Percentiles rank a stretch among this genome's conserved stretches.
phyloP scores from a whole-genome alignment of 2,888 invertebrate genomes.

The Drosophila fungiperda region DNA sequence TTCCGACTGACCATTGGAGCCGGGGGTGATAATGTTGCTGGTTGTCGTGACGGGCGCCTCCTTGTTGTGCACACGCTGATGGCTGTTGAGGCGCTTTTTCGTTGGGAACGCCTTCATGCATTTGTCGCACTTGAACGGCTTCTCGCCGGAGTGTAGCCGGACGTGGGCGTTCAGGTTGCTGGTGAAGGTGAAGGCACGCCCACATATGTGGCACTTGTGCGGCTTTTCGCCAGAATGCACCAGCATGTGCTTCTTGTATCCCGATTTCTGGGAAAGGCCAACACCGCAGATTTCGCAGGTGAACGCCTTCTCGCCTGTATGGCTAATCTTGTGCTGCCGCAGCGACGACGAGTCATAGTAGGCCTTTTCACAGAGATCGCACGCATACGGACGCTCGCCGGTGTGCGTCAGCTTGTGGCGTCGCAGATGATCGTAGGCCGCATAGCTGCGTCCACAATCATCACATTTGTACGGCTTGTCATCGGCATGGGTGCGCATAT shows the following conservation, averaged over 20 bases:
- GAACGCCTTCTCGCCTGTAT: slow-evolving; percentile 84
- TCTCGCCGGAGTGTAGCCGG: slow-evolving; percentile 83
- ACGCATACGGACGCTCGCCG: slow-evolving; percentile 66
- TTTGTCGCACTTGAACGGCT: slow-evolving; percentile 80
- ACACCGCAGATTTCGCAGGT: slow-evolving; percentile 84
- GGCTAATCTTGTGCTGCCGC: slow-evolving; percentile 83
- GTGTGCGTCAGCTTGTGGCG: slow-evolving; percentile 70
- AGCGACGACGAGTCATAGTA: slow-evolving; percentile 84
- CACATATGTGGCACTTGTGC: slow-evolving; percentile 82
- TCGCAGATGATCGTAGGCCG: slow-evolving; percentile 63
- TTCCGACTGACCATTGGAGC: slow-evolving; percentile 41
- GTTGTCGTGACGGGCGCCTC: slow-evolving; percentile 70
- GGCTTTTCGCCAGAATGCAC: slow-evolving; percentile 84
- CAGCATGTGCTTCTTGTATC: slow-evolving; percentile 85
- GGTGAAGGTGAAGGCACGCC: slow-evolving; percentile 83
- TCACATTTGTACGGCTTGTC: slow-evolving; percentile 84
- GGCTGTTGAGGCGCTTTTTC: slow-evolving; percentile 83
- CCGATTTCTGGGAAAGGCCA: slow-evolving; percentile 84
- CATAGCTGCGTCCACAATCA: slow-evolving; percentile 63
- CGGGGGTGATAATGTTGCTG: slow-evolving; percentile 4
- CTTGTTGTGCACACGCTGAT: slow-evolving; percentile 81
- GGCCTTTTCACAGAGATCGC: slow-evolving; percentile 82
- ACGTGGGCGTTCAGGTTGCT: slow-evolving; percentile 84
- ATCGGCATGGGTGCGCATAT: slow-evolving; percentile 69
- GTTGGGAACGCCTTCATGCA: slow-evolving; percentile 83